Evolutionary conservation across 2,797 vertebrate species (phyloP), one percentile per base, ranked within the genome.

Genomic region (Arrhamphus sclerolepis): DNA sequence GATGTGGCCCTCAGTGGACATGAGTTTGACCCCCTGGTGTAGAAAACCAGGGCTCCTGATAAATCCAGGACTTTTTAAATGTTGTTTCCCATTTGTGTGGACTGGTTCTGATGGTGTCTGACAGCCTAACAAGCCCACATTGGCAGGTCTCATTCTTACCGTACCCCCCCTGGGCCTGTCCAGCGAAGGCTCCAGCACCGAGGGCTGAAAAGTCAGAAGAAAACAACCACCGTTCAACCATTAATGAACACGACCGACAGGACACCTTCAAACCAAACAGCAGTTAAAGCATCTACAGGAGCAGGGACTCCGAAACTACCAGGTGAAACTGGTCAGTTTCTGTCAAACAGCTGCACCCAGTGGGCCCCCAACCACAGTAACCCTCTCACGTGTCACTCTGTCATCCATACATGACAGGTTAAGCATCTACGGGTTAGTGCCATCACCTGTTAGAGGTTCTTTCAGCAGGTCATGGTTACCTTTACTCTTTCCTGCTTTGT

Each of bases 401-500:
- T 38, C 26, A 43, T 22, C 18, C 4, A 10, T 60, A 1, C 3
- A 38, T 38, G 34, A 38, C 40, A 57, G 60, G 64, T 82, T 70
- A 62, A 73, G 75, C 64, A 2, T 62, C 60, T 81, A 63, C 10
- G 2, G 39, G 78, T 87, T 88, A 80, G 79, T 85, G 71, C 43
- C 19, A 46, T 67, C 61, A 14, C 34, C 53, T 52, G 26, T 58
- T 19, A 41, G 1, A 7, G 57, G 39, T 42, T n/a, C n/a, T 66
- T 65, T 46, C 34, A 72, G 56, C 42, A 58, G 48, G 47, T 76
- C 56, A 56, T 13, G 16, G 47, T 90, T 91, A 91, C 89, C 88
- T 92, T 82, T 29, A 50, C 47, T 75, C 82, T 89, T 92, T 62
- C 85, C 85, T 77, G 89, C 72, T 78, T 91, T 89, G 67, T 51